These are phyloP conservation scores for Baryphthengus martii DNA, from an alignment of 2,113 vertebrate genomes.

Conservation along the genomic window DNA sequence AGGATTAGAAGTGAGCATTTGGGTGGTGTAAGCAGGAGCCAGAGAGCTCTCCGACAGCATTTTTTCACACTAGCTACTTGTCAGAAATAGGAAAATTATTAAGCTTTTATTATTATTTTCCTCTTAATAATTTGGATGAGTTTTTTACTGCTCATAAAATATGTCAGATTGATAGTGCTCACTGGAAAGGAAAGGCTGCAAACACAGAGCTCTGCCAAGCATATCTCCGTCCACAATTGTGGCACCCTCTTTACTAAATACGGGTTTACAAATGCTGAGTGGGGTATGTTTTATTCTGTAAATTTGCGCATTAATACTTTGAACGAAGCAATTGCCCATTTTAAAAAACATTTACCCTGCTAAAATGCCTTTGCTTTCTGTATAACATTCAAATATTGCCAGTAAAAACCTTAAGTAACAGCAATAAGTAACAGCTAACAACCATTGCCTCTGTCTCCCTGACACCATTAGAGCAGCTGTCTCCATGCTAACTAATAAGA, in stretches of 20 bases:
- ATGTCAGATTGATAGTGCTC: not conserved
- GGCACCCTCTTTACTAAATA: not conserved
- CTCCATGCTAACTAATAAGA: not conserved
- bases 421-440: not conserved
- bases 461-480: not conserved
- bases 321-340: not conserved
- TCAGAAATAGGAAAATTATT: slow-evolving; percentile 23
- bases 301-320: not conserved
- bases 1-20: slow-evolving; percentile 20
- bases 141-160: slow-evolving; percentile 22
- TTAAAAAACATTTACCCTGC: not conserved
- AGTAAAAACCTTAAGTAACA: not conserved
- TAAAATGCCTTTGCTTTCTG: not conserved
- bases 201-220: not conserved
- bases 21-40: not conserved
- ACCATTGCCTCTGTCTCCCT: not conserved
- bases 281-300: not conserved
- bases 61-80: not conserved
- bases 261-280: not conserved
- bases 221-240: not conserved
- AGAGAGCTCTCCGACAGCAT: not conserved
- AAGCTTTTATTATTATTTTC: slow-evolving; percentile 16
- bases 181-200: not conserved
- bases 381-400: not conserved
- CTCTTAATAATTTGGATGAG: slow-evolving; percentile 30